Evolutionary conservation across 1,140 invertebrate genomes (phyloP).

Genomic region (Vollenhovia emeryi): DNA sequence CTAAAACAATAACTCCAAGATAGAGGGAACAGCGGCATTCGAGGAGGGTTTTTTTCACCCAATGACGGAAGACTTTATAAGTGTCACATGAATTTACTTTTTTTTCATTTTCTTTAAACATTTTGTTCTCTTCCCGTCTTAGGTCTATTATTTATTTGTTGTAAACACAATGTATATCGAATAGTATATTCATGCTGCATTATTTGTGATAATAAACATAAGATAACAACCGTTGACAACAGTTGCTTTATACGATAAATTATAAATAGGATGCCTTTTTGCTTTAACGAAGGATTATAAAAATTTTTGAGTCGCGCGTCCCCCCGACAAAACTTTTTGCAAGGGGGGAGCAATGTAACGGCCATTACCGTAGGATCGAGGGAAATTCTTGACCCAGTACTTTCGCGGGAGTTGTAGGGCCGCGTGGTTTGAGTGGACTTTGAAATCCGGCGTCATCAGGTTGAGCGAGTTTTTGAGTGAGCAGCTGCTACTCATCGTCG

Average conservation of each 20-base stretch:
- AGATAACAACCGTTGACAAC: neutral
- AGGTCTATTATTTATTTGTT: neutral
- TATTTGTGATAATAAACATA: neutral
- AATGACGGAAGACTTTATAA: constrained; percentile 5
- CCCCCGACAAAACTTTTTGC: neutral
- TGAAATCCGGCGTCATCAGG: constrained; percentile 47
- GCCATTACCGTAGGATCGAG: constrained; percentile 24
- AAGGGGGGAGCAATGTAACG: neutral
- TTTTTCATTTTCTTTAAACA: neutral
- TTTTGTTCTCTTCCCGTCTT: neutral
- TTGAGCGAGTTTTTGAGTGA: constrained; percentile 43
- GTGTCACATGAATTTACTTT: neutral
- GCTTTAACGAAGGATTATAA: neutral
- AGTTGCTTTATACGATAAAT: neutral
- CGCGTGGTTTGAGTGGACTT: constrained; percentile 45
- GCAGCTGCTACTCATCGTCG: constrained; percentile 34
- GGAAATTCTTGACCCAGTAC: constrained; percentile 57
- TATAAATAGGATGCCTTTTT: neutral
- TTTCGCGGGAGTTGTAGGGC: constrained; percentile 25
- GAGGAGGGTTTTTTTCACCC: neutral
- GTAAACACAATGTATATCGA: too few relatives aligned
- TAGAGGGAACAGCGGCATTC: neutral
- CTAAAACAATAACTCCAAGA: constrained; percentile 48
- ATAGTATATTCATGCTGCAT: neutral
- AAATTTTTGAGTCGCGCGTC: constrained; percentile 15